These are phyloP conservation scores for Rotaria sp. DNA, from an alignment of 2,888 invertebrate genomes.

Conservation along the genomic window DNA sequence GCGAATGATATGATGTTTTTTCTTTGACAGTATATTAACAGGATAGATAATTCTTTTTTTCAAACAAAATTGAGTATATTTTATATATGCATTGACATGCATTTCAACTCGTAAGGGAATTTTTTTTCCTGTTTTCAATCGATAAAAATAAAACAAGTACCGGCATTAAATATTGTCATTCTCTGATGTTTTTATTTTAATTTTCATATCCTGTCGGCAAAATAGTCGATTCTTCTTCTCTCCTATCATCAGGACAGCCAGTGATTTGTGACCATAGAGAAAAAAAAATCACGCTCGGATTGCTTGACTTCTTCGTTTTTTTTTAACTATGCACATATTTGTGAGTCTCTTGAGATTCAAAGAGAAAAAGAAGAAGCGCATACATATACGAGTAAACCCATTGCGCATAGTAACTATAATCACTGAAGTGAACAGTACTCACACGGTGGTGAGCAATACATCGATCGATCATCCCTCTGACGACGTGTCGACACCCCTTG, in stretches of 20 bases:
- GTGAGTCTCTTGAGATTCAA: conserved; percentile 8
- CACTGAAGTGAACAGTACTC: conserved; percentile 5
- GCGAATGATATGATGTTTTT: background rate
- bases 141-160: conserved; percentile 1
- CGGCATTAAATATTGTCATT: background rate
- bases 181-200: conserved; percentile 20
- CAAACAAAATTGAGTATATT: background rate
- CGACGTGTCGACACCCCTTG: background rate
- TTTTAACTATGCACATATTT: background rate
- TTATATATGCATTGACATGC: conserved; percentile 2
- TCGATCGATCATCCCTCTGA: conserved; percentile 6
- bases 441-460: background rate
- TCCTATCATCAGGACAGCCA: background rate
- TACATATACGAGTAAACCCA: conserved; percentile 1
- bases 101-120: background rate
- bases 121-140: background rate
- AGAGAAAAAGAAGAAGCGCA: conserved; percentile 1
- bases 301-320: background rate
- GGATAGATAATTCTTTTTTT: background rate
- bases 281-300: conserved; percentile 3
- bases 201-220: background rate
- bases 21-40: background rate
- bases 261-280: background rate
- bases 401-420: conserved; percentile 11
- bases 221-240: background rate